Base-by-base conservation (phyloP, 2,888 invertebrate genomes). In the Phaonia tiefii region DNA sequence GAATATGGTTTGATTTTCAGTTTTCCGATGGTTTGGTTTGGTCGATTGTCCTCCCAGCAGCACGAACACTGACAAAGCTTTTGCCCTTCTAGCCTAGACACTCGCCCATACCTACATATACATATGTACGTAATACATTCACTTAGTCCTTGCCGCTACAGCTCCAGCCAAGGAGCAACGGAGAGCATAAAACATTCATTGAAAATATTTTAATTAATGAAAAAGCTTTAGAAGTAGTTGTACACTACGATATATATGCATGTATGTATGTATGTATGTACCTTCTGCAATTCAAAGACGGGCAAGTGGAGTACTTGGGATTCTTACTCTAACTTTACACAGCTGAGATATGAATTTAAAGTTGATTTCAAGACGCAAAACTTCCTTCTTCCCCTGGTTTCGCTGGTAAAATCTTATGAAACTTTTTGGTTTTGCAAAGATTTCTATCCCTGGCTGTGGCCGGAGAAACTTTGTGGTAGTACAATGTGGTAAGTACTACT, bases 151-250 rank as follows among this genome's bases (percentile, higher is more conserved):
- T 31, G 31, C 31, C 31, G 31, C 3, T 8, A 8, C 31, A 31
- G 58, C 44, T 22, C 63, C 37, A 44, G 63, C 54, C 63, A 37
- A 26, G 22, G 20, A 5, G 10, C 15, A 2, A 8, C 22, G 15
- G 25, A 63, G 8, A 60, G 58, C 73, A 77, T 75, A 63, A 56
- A 65, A 79, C 31, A 86, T 86, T 69, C 86, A 87, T 86, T 86
- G 87, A 86, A 88, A 88, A 88, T 86, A 88, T 88, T 88, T 88
- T 88, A 88, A 88, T 88, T 88, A 88, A 86, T 86, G 85, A 87
- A 87, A 86, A 87, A 85, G 71, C 74, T 70, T 74, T 82, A 75
- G 56, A 75, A 67, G 67, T 25, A 25, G 26, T 13, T 49, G 42
- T 39, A 56, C 54, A 7, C 26, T n/a, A n/a, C n/a, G n/a, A n/a